Evolutionary conservation across 1,140 invertebrate species (phyloP).

Genomic region (Ladona fulva): DNA sequence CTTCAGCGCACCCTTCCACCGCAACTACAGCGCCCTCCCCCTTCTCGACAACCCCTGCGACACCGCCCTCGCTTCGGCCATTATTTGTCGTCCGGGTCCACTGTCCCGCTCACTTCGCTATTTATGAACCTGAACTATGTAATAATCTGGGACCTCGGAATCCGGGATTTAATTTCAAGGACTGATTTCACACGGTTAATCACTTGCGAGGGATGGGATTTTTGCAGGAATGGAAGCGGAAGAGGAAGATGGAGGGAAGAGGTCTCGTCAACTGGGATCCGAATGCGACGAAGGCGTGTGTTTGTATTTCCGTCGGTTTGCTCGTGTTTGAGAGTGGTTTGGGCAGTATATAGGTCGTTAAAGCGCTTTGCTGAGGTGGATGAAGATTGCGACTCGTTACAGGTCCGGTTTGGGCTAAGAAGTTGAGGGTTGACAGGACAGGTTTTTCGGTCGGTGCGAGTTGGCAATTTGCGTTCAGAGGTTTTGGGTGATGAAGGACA

Average conservation of each 20-base stretch:
- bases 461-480: too few species aligned
- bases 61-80: not conserved
- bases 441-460: too few species aligned
- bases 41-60: not conserved
- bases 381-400: too few species aligned
- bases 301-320: too few species aligned
- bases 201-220: not conserved
- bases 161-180: constrained; percentile 5
- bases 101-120: not conserved
- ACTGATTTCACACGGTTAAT: constrained; percentile 9
- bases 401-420: too few species aligned
- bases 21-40: not conserved
- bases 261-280: too few species aligned
- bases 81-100: not conserved
- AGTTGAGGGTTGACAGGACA: too few species aligned
- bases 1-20: not conserved
- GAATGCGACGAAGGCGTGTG: too few species aligned
- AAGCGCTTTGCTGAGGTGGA: too few species aligned
- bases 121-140: constrained; percentile 10
- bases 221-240: not conserved
- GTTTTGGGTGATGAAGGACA: too few species aligned
- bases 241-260: not conserved
- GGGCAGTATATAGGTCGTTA: too few species aligned
- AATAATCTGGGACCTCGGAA: not conserved
- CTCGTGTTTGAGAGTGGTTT: too few species aligned